These are phyloP conservation scores for Calcarius ornatus DNA, from an alignment of 2,113 vertebrate genomes.

Conservation along the genomic window DNA sequence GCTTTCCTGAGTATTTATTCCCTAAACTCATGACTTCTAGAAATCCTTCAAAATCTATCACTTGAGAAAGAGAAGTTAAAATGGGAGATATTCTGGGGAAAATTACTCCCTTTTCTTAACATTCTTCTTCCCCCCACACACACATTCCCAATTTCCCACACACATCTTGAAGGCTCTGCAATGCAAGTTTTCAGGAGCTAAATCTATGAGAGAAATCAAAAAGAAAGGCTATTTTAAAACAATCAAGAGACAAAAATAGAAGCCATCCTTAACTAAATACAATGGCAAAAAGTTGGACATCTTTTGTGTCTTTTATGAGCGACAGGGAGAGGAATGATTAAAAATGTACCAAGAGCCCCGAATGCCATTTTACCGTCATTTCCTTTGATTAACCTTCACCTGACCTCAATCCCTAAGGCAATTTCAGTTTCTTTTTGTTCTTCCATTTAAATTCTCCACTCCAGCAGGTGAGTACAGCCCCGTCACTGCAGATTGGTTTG, in stretches of 20 bases:
- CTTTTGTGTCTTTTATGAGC: conserved; percentile 6
- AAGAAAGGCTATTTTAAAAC: conserved; percentile 16
- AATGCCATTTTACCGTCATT: conserved; percentile 76
- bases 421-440: conserved; percentile 69
- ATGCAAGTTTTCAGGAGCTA: conserved; percentile 14
- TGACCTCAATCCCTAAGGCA: conserved; percentile 73
- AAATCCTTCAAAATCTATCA: conserved; percentile 36
- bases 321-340: conserved; percentile 59
- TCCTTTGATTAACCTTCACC: conserved; percentile 81
- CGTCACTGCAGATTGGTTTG: background rate
- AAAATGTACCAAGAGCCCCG: conserved; percentile 69
- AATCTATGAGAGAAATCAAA: background rate
- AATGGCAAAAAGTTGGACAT: background rate
- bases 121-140: conserved; percentile 30
- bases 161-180: conserved; percentile 20
- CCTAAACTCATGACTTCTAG: conserved; percentile 26
- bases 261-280: background rate
- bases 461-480: conserved; percentile 46
- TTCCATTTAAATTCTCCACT: conserved; percentile 52
- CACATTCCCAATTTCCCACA: conserved; percentile 31
- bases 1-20: conserved; percentile 28
- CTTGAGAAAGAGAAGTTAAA: background rate
- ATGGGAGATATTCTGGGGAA: conserved; percentile 43
- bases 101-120: conserved; percentile 52
- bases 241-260: conserved; percentile 2